Evolutionary conservation across 1,140 invertebrate genomes (phyloP), one percentile per base, ranked within the genome.

Genomic region (Hycleus cichorii): DNA sequence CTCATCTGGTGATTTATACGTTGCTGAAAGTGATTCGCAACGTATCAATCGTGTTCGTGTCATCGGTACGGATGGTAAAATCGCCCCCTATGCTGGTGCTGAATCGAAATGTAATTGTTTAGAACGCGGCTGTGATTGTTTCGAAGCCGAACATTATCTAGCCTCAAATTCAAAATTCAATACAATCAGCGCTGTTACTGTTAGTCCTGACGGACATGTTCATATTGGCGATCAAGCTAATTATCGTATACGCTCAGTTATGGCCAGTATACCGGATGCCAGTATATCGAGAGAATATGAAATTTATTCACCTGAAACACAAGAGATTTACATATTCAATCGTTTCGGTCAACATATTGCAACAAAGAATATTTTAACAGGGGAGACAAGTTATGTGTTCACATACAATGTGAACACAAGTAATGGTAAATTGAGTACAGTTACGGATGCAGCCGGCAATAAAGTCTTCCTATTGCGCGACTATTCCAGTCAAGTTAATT

Each of bases 371-470:
- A 94, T 97, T 56, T 76, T 96, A 2, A 97, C 93, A 0, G 90
- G 91, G 0, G 90, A 94, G 73, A 91, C 86, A 0, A 87, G 90
- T 53, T 97, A 96, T 70, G 83, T 88, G 2, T 98, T 97, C 69
- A 89, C 91, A 0, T 97, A 98, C 74, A 97, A 94, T 64, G 93
- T 97, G 0, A 96, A 96, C 69, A 97, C 94, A 0, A 95, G 91
- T 62, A 95, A 95, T 69, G 95, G 95, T 0, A 96, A 95, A 74
- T 76, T 98, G 2, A 92, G 87, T 63, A 91, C 89, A 0, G 90
- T 97, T 0, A 91, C 91, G 0, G 95, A 97, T 71, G 87, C 91
- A 0, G 89, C 91, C n/a, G 91, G 91, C 3, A 96, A 96, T 68
- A 95, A 96, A 76, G 86, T 91, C 3, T 93, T 91, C 77, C 79